Evolutionary conservation across 2,113 vertebrate genomes (phyloP), one percentile per base, ranked within the genome.

Genomic region (Thinocorus orbignyianus): DNA sequence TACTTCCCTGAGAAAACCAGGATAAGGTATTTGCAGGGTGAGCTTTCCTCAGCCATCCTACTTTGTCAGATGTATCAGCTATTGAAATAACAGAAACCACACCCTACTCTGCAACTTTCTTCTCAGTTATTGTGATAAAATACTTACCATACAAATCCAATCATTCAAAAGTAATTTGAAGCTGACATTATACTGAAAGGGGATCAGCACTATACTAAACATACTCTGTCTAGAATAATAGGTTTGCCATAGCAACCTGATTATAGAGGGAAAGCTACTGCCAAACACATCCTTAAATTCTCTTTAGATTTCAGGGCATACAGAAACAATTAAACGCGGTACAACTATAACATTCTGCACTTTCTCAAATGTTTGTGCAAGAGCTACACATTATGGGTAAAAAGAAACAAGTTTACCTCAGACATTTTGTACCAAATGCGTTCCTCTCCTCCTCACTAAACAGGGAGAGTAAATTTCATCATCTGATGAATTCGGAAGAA

Each of bases 161-260:
- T 94, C 44, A 37, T 81, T 95, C 23, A 8, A 85, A 94, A 97
- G 77, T 90, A 97, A 98, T 97, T 97, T 97, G 91, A 95, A 86
- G 78, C 86, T 98, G 90, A 87, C 33, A 71, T 93, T 93, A 93
- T 95, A 95, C 86, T 96, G 92, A 91, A 94, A 97, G 94, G 74
- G 82, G 81, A 98, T 96, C 85, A 94, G 71, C 41, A 84, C 85
- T 97, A 98, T 70, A 93, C 94, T 95, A 95, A 96, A 95, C 92
- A 86, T 68, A 74, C 74, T 71, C 72, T 90, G 86, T 73, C 93
- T 88, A 86, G 96, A 97, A 96, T 97, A 98, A 97, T 95, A 94
- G 93, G 77, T 97, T 98, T 98, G 76, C 97, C 97, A 98, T 98
- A 98, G 98, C 97, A 98, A 98, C 98, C 89, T 90, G 95, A 96